Conservation (phyloP, 2,113 vertebrate species). For the Harpagus bidentatus region DNA sequence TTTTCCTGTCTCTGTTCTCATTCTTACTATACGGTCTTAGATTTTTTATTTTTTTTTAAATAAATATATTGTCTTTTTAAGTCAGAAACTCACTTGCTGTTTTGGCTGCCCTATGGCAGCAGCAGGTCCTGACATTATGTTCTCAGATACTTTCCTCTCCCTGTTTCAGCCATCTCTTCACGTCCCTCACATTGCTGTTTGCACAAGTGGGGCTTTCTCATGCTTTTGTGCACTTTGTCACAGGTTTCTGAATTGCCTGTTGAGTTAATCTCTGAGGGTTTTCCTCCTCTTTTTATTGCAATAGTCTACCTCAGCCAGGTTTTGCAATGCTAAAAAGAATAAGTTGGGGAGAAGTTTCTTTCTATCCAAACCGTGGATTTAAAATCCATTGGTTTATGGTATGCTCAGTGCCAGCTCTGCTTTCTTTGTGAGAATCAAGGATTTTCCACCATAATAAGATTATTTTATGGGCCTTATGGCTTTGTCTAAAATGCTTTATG, state of each 20-base stretch:
- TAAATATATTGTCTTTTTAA: not conserved
- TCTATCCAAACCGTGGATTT: not conserved
- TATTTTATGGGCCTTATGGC: not conserved
- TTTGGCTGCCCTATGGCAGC: not conserved
- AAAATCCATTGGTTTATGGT: not conserved
- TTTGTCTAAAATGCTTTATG: not conserved
- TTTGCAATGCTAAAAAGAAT: not conserved
- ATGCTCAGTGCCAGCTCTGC: not conserved
- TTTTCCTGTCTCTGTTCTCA: not conserved
- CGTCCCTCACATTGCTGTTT: not conserved
- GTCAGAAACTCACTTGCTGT: not conserved
- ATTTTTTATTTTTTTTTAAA: not conserved
- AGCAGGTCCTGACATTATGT: fast-evolving
- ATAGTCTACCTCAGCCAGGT: not conserved
- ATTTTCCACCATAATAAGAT: not conserved
- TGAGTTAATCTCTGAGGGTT: not conserved
- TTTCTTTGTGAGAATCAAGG: not conserved
- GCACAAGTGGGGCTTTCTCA: not conserved
- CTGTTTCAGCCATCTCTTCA: not conserved
- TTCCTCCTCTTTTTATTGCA: not conserved
- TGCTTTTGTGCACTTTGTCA: not conserved
- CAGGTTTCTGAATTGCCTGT: not conserved
- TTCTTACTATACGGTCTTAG: not conserved
- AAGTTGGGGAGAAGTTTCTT: not conserved
- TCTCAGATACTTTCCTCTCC: not conserved